Conservation (phyloP, 2,113 vertebrate genomes). For the Epinephelus fuscoguttatus region DNA sequence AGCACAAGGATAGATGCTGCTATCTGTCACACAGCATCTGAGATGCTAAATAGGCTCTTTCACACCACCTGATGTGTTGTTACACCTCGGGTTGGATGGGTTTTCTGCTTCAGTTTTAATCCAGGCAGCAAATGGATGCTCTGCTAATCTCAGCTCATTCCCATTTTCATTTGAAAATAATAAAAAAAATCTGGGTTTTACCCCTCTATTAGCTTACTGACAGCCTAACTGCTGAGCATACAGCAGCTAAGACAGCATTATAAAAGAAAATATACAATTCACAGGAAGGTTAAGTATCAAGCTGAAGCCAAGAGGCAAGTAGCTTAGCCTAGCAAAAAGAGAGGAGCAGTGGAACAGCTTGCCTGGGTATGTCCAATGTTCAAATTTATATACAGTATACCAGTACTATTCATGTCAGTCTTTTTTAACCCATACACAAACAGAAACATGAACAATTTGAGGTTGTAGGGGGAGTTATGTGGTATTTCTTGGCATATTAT, state of each 20-base stretch:
- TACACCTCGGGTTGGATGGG: background rate
- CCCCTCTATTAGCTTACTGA: background rate
- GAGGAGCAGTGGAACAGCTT: background rate
- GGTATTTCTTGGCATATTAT: too few relatives aligned
- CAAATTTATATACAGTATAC: too few relatives aligned
- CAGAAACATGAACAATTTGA: too few relatives aligned
- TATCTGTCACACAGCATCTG: constrained; percentile 37
- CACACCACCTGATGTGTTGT: background rate
- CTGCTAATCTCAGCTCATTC: constrained; percentile 2
- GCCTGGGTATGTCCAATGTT: too few relatives aligned
- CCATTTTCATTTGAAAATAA: background rate
- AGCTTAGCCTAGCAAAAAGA: too few relatives aligned
- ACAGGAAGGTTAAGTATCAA: background rate
- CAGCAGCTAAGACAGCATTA: background rate
- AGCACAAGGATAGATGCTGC: constrained; percentile 16
- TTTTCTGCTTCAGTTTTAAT: constrained; percentile 7
- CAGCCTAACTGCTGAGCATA: background rate
- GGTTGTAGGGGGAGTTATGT: too few relatives aligned
- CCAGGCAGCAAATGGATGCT: constrained; percentile 11
- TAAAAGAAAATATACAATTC: background rate
- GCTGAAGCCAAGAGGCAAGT: background rate
- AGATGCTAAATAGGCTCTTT: constrained; percentile 22
- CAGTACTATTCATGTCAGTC: too few relatives aligned
- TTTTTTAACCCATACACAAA: too few relatives aligned
- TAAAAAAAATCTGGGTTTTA: background rate